Evolutionary conservation across 2,888 invertebrate species (phyloP).

Genomic region (Ectemnius continuus): DNA sequence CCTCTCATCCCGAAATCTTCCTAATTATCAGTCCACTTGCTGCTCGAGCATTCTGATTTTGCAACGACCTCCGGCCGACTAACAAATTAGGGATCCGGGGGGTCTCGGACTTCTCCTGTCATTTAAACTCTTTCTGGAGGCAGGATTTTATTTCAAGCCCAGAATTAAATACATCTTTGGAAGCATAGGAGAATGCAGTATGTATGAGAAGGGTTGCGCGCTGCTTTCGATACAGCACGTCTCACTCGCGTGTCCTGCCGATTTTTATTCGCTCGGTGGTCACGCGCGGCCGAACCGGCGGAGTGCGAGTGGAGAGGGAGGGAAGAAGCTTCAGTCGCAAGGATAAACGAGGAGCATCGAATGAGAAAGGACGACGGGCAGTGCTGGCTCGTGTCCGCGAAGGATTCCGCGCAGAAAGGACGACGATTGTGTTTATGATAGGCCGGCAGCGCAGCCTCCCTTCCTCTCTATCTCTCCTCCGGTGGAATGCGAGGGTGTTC

Average conservation of each 20-base stretch:
- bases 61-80: no score
- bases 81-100: no score
- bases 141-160: no score
- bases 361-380: not conserved
- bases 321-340: not conserved
- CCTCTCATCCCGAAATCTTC: constrained; percentile 46
- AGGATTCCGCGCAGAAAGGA: constrained; percentile 50
- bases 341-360: constrained; percentile 12
- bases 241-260: constrained; percentile 17
- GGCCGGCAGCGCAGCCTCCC: constrained; percentile 34
- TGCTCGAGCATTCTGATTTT: no score
- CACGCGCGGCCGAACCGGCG: constrained; percentile 33
- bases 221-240: no score
- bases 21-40: constrained; percentile 50
- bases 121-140: no score
- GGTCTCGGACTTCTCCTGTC: no score
- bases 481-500: constrained; percentile 57
- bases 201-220: no score
- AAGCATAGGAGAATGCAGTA: no score
- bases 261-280: constrained; percentile 46
- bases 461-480: not conserved
- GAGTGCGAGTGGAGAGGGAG: no score
- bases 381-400: constrained; percentile 25
- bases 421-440: constrained; percentile 54
- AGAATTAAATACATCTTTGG: no score